Conservation (phyloP, 2,797 vertebrate genomes). For the Podargus strigoides region DNA sequence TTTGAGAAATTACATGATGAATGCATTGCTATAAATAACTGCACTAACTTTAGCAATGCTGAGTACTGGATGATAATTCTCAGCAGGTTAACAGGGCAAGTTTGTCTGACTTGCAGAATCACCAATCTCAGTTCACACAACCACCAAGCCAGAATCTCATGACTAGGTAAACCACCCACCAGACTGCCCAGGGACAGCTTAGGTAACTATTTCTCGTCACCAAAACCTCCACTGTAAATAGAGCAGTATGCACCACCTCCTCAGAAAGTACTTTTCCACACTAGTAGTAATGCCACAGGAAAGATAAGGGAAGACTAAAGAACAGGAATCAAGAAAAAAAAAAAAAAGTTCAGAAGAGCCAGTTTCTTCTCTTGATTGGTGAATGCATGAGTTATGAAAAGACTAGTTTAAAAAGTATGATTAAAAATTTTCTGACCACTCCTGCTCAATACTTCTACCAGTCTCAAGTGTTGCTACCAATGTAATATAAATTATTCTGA, state of each 20-base stretch:
- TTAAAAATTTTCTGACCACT: neutral
- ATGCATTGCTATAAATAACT: neutral
- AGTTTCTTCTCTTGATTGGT: neutral
- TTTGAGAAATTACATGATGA: neutral
- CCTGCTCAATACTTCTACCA: neutral
- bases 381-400: neutral
- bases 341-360: neutral
- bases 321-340: neutral
- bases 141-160: neutral
- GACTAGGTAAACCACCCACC: neutral
- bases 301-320: neutral
- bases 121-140: neutral
- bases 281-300: neutral
- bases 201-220: neutral
- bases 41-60: neutral
- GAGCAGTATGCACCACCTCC: neutral
- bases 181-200: neutral
- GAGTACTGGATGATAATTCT: neutral
- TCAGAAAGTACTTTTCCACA: neutral
- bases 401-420: neutral
- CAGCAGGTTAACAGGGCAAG: neutral
- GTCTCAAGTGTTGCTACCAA: neutral
- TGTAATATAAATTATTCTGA: neutral
- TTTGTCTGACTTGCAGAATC: neutral
- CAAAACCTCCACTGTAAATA: neutral